These are phyloP conservation scores for Ecdyonurus torrentis DNA, from an alignment of 2,888 invertebrate species.

Conservation along the genomic window DNA sequence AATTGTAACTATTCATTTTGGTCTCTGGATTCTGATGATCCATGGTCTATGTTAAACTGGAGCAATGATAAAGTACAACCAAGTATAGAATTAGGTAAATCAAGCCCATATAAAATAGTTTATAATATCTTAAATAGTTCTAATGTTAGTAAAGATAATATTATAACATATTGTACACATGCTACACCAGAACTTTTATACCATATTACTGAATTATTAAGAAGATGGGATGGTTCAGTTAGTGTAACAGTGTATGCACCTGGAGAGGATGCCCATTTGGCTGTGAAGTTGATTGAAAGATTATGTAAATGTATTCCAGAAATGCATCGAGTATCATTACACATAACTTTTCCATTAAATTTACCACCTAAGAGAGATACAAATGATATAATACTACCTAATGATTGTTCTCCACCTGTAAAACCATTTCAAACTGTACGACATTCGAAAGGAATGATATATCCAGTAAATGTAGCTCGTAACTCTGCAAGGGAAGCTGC, in stretches of 20 bases:
- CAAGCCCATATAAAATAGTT: constrained; percentile 41
- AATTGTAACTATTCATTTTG: neutral
- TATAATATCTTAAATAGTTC: constrained; percentile 35
- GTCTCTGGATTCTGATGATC: neutral
- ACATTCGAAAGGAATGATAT: constrained; percentile 28
- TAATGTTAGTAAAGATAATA: constrained; percentile 19
- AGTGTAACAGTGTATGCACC: constrained; percentile 53
- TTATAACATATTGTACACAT: constrained; percentile 53
- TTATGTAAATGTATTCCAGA: constrained; percentile 47
- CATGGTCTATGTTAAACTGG: constrained; percentile 27
- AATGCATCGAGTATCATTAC: constrained; percentile 50
- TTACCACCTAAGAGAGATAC: constrained; percentile 27
- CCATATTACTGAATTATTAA: constrained; percentile 46
- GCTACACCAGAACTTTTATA: constrained; percentile 53
- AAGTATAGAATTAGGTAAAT: constrained; percentile 39
- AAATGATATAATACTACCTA: neutral
- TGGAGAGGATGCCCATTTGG: constrained; percentile 41
- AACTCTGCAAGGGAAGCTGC: constrained; percentile 51
- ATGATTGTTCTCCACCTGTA: constrained; percentile 10
- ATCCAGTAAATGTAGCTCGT: constrained; percentile 56
- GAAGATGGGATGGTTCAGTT: constrained; percentile 51
- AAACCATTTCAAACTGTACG: constrained; percentile 15
- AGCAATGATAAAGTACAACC: constrained; percentile 28
- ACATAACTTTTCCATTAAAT: constrained; percentile 42
- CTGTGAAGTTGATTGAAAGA: constrained; percentile 40